Base-by-base conservation (phyloP, 2,888 invertebrate species). In the Troglohyphantes excavatus region DNA sequence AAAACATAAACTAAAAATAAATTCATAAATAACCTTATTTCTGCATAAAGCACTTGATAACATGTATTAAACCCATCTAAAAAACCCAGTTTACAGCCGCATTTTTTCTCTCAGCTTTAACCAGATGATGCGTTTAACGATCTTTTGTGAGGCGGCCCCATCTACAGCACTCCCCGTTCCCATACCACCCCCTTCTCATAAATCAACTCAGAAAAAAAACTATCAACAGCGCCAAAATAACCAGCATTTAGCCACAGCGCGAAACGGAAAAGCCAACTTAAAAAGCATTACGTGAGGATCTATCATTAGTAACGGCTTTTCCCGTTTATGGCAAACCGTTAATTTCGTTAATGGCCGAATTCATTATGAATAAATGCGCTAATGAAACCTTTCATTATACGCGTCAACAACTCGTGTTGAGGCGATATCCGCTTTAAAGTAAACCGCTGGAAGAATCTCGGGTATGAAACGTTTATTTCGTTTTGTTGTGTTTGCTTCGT, bases 331-430 rank as follows among this genome's bases (percentile, higher is more conserved):
- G 75, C 63, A 53, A 68, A 88, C 81, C 88, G 88, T 88, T 82
- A 88, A 88, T 88, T 88, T 59, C 67, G 39, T 73, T 88, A 88
- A 88, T 88, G 81, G 81, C 26, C 27, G 39, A 72, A 75, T 82
- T 82, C 73, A 88, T 88, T 75, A 88, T 82, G 68, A 81, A 67
- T 82, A 88, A 82, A 43, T 82, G 81, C 73, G 27, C 81, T 82
- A 88, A 88, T 88, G 88, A 88, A 88, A 75, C 82, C 75, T 72
- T 82, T 88, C 88, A 88, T 88, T 88, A 88, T 27, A 75, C 39
- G 75, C 75, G 88, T 88, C 88, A 88, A 88, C 82, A 88, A 88
- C 88, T 82, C 59, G 21, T 46, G 65, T 61, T 72, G 19, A n/a
- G 53, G 27, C 19, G 59, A 23, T 75, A 88, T 88, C 75, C 61